phyloP scores from a whole-genome alignment of 2,888 invertebrate genomes.

The Tachina grossa region DNA sequence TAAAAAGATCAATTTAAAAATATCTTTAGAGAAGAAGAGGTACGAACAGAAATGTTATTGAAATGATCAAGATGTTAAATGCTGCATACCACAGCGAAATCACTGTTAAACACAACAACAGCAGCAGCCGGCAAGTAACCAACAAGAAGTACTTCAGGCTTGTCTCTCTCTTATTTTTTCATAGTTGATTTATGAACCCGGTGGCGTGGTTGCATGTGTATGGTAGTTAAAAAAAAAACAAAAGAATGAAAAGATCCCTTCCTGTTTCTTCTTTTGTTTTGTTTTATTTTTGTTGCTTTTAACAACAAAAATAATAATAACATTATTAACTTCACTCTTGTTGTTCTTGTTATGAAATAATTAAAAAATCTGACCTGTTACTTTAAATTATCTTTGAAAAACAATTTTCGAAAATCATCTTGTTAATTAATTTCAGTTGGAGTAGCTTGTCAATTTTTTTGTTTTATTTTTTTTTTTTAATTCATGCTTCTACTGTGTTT shows the following conservation, averaged over 20 bases:
- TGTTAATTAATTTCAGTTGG: constrained; percentile 74
- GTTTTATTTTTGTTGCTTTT: neutral
- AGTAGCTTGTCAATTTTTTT: constrained; percentile 52
- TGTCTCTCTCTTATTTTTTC: neutral
- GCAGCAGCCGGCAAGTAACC: constrained; percentile 32
- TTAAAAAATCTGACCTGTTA: constrained; percentile 66
- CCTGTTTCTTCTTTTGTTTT: constrained; percentile 12
- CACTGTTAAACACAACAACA: constrained; percentile 6
- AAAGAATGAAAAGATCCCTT: constrained; percentile 47
- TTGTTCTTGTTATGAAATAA: constrained; percentile 38
- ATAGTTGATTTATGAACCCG: constrained; percentile 62
- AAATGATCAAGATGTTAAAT: constrained; percentile 62
- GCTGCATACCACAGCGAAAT: constrained; percentile 13
- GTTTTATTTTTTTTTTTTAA: neutral
- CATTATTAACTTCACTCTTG: constrained; percentile 44
- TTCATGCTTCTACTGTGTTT: neutral
- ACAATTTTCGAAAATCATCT: constrained; percentile 67
- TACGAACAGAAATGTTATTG: constrained; percentile 27
- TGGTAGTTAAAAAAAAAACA: neutral
- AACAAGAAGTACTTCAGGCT: constrained; percentile 17
- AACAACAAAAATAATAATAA: constrained; percentile 50
- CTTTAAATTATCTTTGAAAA: constrained; percentile 39
- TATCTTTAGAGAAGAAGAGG: constrained; percentile 2
- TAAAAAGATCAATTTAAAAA: constrained; percentile 19
- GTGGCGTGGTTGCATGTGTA: neutral